phyloP scores from a whole-genome alignment of 2,888 invertebrate genomes.

The Allacma fusca region DNA sequence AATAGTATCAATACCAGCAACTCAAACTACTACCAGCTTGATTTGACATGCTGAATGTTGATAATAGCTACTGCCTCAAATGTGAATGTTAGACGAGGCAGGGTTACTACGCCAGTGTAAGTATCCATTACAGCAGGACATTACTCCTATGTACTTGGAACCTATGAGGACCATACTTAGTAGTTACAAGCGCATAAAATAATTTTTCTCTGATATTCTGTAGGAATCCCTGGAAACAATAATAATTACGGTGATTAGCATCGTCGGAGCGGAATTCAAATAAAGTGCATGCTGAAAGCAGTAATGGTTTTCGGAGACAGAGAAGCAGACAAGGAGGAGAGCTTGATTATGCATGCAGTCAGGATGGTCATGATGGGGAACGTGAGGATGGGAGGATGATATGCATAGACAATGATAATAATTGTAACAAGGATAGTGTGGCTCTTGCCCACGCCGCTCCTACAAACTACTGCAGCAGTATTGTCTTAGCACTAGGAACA shows the following conservation, averaged over 20 bases:
- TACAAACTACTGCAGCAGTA: neutral
- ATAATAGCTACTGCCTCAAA: no score
- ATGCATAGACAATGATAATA: conserved; percentile 10
- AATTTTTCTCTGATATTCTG: neutral
- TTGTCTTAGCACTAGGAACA: neutral
- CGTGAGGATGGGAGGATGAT: neutral
- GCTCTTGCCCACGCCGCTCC: neutral
- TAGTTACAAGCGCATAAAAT: neutral
- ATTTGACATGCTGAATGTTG: no score
- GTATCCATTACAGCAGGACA: no score
- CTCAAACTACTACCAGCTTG: no score
- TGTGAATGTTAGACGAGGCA: no score
- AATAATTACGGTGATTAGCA: conserved; percentile 1
- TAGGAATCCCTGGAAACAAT: neutral
- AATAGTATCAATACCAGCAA: no score
- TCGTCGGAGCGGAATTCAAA: neutral
- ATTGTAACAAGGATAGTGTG: neutral
- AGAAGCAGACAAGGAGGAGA: neutral
- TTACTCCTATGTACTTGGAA: no score
- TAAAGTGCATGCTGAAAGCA: neutral
- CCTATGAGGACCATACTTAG: no score
- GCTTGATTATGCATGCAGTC: conserved; percentile 7
- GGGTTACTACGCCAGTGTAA: no score
- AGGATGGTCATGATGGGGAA: neutral
- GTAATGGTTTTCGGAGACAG: neutral